Conservation (phyloP, 1,140 invertebrate genomes). For the Liolophura sinensis region DNA sequence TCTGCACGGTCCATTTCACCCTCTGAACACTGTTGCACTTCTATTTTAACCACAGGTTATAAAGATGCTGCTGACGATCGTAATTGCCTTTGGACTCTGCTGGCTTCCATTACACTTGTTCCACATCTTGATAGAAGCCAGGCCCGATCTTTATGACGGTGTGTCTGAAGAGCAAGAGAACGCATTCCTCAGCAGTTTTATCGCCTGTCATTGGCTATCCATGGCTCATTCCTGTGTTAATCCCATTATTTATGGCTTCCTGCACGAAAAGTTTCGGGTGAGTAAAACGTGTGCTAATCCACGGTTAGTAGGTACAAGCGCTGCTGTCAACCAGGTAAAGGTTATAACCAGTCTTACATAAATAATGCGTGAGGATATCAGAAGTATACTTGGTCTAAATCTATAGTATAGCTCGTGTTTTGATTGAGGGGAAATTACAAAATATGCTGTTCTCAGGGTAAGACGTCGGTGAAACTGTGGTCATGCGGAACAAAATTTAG, state of each 20-base stretch:
- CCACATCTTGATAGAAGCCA: conserved; percentile 33
- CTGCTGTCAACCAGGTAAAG: too few relatives aligned
- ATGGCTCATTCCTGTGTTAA: conserved; percentile 77
- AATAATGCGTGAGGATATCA: too few relatives aligned
- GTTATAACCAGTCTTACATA: too few relatives aligned
- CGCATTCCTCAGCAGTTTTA: conserved; percentile 35
- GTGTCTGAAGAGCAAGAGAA: background rate
- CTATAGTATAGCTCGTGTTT: too few relatives aligned
- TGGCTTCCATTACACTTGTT: conserved; percentile 63
- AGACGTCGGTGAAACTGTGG: too few relatives aligned
- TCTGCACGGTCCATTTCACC: background rate
- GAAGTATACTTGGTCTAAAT: too few relatives aligned
- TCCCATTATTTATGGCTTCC: conserved; percentile 71
- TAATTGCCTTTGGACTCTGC: conserved; percentile 61
- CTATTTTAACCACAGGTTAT: conserved; percentile 56
- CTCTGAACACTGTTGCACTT: background rate
- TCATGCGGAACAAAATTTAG: too few relatives aligned
- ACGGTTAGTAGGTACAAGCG: too few relatives aligned
- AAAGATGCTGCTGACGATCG: conserved; percentile 64
- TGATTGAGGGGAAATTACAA: too few relatives aligned
- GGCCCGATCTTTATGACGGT: conserved; percentile 19
- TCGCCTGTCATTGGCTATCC: conserved; percentile 60
- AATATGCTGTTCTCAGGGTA: too few relatives aligned
- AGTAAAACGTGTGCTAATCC: too few relatives aligned
- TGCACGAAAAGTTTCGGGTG: too few relatives aligned